These are phyloP conservation scores for Polyploca ridens DNA, from an alignment of 2,888 invertebrate species.

Conservation along the genomic window DNA sequence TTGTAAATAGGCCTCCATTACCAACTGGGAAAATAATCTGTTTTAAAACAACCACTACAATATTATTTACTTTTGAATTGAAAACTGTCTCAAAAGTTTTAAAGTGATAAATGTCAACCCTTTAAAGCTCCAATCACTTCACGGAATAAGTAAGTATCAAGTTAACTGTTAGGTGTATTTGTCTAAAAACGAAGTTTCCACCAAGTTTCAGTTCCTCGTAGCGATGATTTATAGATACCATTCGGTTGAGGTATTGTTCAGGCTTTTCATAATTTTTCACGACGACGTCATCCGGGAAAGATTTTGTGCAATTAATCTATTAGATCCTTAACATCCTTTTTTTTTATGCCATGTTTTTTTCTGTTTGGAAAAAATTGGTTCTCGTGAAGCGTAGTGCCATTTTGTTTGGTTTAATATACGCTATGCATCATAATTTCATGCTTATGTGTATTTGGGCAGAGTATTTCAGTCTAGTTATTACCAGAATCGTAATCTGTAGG, in stretches of 20 bases:
- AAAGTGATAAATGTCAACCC: constrained; percentile 6
- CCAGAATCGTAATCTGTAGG: not conserved
- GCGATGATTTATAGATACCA: constrained; percentile 4
- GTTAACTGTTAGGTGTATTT: constrained; percentile 7
- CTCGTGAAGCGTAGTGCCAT: too few relatives aligned
- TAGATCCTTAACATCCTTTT: not conserved
- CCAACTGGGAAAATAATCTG: not conserved
- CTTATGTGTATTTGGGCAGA: too few relatives aligned
- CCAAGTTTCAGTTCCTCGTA: not conserved
- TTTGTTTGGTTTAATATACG: too few relatives aligned
- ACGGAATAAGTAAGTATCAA: not conserved
- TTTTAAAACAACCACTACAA: not conserved
- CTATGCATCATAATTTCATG: too few relatives aligned
- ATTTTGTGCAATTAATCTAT: constrained; percentile 3
- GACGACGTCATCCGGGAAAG: not conserved
- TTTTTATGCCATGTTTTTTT: not conserved
- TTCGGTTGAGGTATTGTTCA: constrained; percentile 2
- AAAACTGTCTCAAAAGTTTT: too few relatives aligned
- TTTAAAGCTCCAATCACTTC: not conserved
- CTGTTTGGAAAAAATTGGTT: too few relatives aligned
- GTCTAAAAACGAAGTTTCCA: constrained; percentile 2
- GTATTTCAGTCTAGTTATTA: too few relatives aligned
- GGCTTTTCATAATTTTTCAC: constrained; percentile 8
- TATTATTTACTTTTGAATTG: not conserved
- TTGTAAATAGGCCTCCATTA: too few relatives aligned